phyloP scores from a whole-genome alignment of 1,140 invertebrate genomes.

The Meloidogyne chitwoodi region DNA sequence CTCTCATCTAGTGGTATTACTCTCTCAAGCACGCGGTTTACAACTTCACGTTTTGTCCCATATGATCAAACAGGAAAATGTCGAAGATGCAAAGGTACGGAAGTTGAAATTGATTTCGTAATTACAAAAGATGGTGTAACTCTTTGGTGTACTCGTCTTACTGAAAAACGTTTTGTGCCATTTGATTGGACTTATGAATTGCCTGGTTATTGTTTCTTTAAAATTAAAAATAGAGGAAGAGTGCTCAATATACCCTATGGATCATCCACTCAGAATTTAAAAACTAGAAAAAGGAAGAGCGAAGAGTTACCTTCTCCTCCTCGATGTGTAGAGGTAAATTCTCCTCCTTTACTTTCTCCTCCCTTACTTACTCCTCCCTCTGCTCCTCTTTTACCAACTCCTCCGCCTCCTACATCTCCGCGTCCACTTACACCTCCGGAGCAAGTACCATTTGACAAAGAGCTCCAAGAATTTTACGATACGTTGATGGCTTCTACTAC shows the following conservation, averaged over 20 bases:
- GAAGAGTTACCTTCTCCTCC: no score
- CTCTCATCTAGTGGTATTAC: background rate
- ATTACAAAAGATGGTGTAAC: conserved; percentile 6
- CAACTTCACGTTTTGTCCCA: background rate
- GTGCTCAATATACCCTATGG: background rate
- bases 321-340: no score
- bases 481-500: background rate
- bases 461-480: background rate
- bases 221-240: background rate
- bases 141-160: background rate
- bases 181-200: conserved; percentile 1
- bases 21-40: background rate
- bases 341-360: no score
- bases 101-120: no score
- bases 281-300: no score
- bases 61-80: background rate
- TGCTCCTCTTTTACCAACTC: no score
- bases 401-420: background rate
- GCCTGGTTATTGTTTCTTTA: background rate
- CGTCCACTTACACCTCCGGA: background rate
- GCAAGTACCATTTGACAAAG: no score
- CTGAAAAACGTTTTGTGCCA: background rate
- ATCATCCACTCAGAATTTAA: background rate
- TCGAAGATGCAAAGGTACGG: no score
- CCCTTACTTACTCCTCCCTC: no score